Base-by-base conservation (phyloP, 1,140 invertebrate species). In the Drosophila sp. region DNA sequence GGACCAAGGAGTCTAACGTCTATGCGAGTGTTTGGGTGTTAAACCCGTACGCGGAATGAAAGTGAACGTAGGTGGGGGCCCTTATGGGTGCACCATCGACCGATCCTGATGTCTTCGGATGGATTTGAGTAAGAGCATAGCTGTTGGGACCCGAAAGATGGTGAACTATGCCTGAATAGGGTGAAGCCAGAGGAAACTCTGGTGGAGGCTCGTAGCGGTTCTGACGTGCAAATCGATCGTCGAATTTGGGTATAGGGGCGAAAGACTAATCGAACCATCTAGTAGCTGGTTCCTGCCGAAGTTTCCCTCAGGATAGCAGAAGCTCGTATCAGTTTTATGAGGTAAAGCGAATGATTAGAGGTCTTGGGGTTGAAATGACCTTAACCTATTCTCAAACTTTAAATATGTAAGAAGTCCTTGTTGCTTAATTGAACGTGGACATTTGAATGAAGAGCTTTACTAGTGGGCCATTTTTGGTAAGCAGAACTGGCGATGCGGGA, bases 151-250 rank as follows among this genome's bases (percentile, higher is more conserved):
- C n/a, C n/a, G n/a, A n/a, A n/a, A n/a, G n/a, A n/a, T n/a, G n/a
- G n/a, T n/a, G n/a, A n/a, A n/a, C n/a, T n/a, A n/a, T n/a, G n/a
- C n/a, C n/a, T n/a, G n/a, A n/a, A n/a, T n/a, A n/a, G n/a, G n/a
- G n/a, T n/a, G n/a, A n/a, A n/a, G n/a, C n/a, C n/a, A n/a, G n/a
- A n/a, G n/a, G n/a, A n/a, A n/a, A n/a, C n/a, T n/a, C n/a, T n/a
- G n/a, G n/a, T n/a, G n/a, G n/a, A n/a, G n/a, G n/a, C n/a, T n/a
- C n/a, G n/a, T 18, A 96, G 95, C 95, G 95, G 94, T 96, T 96
- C 95, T 96, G 96, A 97, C 95, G 96, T 96, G 95, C 95, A 97
- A 97, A 97, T 25, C 96, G 95, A 96, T 97, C n/a, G n/a, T 95
- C 93, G 94, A 97, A 93, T n/a, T 94, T 96, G 95, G 94, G 50